These are phyloP conservation scores for Pelusios castaneus DNA, from an alignment of 2,113 vertebrate genomes.

Conservation along the genomic window DNA sequence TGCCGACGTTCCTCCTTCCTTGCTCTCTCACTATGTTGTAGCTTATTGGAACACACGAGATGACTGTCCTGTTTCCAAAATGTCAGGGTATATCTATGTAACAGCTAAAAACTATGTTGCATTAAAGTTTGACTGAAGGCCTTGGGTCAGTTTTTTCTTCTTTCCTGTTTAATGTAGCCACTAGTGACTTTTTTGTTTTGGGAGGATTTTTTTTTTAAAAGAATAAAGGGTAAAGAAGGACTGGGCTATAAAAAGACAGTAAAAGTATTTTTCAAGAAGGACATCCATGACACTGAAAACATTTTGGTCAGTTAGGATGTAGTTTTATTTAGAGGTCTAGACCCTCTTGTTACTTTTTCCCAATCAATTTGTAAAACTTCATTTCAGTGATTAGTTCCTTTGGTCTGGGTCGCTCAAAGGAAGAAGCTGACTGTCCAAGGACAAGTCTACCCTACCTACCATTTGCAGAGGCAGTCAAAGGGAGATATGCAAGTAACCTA, in stretches of 20 bases:
- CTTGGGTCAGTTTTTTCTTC: background rate
- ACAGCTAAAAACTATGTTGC: background rate
- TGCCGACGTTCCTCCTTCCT: background rate
- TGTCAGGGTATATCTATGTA: background rate
- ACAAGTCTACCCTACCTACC: no score
- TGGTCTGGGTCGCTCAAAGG: background rate
- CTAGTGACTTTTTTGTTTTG: background rate
- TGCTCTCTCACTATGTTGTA: background rate
- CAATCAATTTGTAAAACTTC: background rate
- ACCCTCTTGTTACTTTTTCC: background rate
- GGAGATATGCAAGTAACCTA: no score
- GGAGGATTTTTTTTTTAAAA: no score
- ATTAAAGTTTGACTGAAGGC: background rate
- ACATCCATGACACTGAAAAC: background rate
- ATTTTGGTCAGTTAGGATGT: background rate
- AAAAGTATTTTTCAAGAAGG: background rate
- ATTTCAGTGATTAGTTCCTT: fast-evolving
- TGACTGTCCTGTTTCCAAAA: background rate
- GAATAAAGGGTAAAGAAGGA: background rate
- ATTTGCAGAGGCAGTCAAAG: no score
- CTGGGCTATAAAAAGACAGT: background rate
- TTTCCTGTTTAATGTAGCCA: background rate
- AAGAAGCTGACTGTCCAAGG: background rate
- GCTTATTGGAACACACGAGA: background rate
- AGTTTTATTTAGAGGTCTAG: background rate